Percentiles rank a stretch among this genome's conserved stretches.
Conservation (phyloP, 2,888 invertebrate genomes). For the Fragum whitleyi region DNA sequence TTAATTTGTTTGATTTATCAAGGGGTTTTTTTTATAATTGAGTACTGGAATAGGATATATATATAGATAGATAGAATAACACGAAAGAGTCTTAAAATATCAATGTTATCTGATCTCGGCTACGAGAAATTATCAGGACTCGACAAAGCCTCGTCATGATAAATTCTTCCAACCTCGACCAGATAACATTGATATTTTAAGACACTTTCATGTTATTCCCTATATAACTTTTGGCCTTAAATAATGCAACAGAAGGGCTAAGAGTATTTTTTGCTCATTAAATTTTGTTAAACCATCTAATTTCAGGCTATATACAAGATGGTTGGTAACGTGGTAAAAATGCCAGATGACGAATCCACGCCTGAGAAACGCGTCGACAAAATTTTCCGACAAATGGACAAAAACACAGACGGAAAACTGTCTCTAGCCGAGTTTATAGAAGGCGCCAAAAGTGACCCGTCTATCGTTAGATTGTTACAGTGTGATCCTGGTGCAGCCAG, state of each 20-base stretch:
- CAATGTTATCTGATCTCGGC: no score
- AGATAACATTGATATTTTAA: no score
- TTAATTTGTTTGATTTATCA: no score
- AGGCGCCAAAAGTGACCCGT: neutral
- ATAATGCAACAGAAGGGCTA: neutral
- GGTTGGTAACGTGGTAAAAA: neutral
- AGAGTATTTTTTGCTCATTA: neutral
- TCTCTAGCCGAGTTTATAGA: neutral
- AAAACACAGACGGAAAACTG: neutral
- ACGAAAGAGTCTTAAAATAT: neutral
- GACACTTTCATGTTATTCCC: no score
- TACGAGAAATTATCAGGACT: no score
- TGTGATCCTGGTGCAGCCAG: no score
- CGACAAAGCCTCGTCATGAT: no score
- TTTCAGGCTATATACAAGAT: constrained; percentile 1
- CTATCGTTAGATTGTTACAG: neutral
- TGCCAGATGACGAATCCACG: neutral
- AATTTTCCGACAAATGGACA: neutral
- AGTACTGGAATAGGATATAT: neutral
- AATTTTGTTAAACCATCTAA: neutral
- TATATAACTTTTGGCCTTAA: neutral
- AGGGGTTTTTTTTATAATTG: no score
- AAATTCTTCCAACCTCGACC: no score
- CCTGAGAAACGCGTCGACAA: neutral
- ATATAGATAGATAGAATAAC: neutral